These are phyloP conservation scores for Sialia sialis DNA, from an alignment of 2,113 vertebrate species.

Conservation along the genomic window DNA sequence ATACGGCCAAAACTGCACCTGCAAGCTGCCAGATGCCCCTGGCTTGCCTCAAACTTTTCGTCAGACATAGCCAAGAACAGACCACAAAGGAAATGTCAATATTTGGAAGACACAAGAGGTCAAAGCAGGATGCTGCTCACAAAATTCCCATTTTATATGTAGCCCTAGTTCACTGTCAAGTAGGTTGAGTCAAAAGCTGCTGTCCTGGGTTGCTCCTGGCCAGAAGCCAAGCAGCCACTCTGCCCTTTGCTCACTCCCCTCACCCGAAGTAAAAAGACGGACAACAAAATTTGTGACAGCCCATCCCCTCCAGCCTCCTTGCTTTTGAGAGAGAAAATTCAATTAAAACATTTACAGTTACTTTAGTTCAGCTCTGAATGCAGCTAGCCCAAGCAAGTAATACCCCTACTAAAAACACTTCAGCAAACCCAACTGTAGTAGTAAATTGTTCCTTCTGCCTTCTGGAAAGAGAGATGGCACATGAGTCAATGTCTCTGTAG, in stretches of 20 bases:
- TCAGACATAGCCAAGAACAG: background rate
- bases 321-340: background rate
- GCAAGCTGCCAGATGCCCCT: background rate
- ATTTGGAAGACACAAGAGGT: background rate
- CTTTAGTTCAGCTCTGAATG: background rate
- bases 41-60: background rate
- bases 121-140: background rate
- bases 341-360: background rate
- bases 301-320: background rate
- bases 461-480: background rate
- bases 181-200: background rate
- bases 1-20: background rate
- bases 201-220: background rate
- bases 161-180: background rate
- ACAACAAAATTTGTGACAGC: background rate
- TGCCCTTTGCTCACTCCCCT: background rate
- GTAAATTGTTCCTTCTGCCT: background rate
- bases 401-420: background rate
- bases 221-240: background rate
- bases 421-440: background rate
- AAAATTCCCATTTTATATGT: background rate
- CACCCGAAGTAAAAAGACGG: background rate
- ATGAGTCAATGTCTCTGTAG: background rate
- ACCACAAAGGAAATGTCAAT: background rate
- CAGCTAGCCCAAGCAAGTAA: background rate